Evolutionary conservation across 2,113 vertebrate genomes (phyloP).

Genomic region (Tapirus terrestris): DNA sequence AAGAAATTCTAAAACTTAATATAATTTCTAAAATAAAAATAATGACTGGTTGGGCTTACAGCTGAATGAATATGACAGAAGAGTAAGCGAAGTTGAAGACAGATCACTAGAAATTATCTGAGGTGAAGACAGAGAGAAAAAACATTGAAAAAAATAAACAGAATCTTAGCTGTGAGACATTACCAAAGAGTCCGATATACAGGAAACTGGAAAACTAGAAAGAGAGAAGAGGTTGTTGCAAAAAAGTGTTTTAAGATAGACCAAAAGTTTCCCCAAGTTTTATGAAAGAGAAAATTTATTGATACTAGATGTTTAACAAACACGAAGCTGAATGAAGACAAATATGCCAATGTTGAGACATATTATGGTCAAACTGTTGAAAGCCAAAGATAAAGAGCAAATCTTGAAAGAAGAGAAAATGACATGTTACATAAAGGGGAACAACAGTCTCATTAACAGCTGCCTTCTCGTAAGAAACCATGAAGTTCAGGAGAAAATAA

Average conservation of each 20-base stretch:
- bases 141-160: background rate
- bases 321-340: background rate
- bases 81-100: background rate
- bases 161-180: background rate
- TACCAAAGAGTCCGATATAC: background rate
- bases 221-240: background rate
- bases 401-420: background rate
- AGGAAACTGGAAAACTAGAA: background rate
- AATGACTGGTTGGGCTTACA: background rate
- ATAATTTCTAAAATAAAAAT: background rate
- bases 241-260: background rate
- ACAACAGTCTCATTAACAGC: background rate
- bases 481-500: background rate
- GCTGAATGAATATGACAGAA: background rate
- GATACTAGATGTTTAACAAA: background rate
- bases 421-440: background rate
- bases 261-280: background rate
- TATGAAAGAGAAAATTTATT: background rate
- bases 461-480: background rate
- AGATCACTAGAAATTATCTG: background rate
- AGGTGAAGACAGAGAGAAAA: background rate
- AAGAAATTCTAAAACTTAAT: background rate
- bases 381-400: background rate
- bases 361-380: background rate
- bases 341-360: background rate